Base-by-base conservation (phyloP, 2,113 vertebrate genomes). In the Anarrhichthys ocellatus region DNA sequence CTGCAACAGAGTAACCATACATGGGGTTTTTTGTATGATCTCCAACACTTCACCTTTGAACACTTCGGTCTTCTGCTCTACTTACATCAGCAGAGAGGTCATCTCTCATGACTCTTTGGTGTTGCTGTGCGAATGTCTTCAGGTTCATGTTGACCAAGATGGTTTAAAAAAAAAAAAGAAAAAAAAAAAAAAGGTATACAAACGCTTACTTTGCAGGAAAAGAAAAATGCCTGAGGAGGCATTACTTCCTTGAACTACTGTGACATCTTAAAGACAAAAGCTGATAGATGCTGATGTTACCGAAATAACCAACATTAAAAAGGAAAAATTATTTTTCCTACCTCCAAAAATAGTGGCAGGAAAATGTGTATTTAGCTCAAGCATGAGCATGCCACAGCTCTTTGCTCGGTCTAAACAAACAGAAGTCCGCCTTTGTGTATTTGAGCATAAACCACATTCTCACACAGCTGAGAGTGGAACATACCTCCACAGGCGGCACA, bases 51-150 rank as follows among this genome's bases (percentile, higher is more conserved):
- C 36, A 38, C 7, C 36, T 13, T 64, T 70, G 8, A 36, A 65
- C 58, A 14, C 24, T 11, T 22, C 7, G 13, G 29, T 34, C 67
- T 32, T 73, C 50, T 27, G 58, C 32, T 81, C 20, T 83, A 59
- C 73, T 78, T 73, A 77, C 77, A 65, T 66, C 24, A 65, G 38
- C 48, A 40, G 6, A 6, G 14, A 54, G 13, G 44, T 72, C 20
- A 64, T 58, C 44, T 58, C 44, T 67, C 18, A 5, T 46, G 52
- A 68, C 36, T 34, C 34, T 48, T 59, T 70, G 29, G 44, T 38
- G 54, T 13, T 56, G 76, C 34, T 48, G 7, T 40, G 42, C 5
- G 13, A 48, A 54, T 18, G 18, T 62, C 76, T 40, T 50, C 18
- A 36, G 29, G 32, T 62, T 46, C 62, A 38, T 66, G 52, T 42